Evolutionary conservation across 1,140 invertebrate genomes (phyloP).

Genomic region (Leptestheria dahalacensis): DNA sequence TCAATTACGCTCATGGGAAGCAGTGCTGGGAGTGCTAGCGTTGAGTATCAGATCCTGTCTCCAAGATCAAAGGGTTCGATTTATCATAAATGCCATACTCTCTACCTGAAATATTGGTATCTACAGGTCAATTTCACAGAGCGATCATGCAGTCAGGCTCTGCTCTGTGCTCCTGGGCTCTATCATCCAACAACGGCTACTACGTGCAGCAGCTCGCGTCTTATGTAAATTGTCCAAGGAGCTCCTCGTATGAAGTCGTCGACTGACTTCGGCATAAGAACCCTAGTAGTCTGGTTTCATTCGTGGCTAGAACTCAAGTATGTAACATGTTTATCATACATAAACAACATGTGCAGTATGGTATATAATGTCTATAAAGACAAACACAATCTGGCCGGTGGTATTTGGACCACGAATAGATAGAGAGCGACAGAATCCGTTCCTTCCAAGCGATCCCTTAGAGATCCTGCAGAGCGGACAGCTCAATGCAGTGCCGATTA

Average conservation of each 20-base stretch:
- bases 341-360: too few relatives aligned
- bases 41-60: slow-evolving; percentile 20
- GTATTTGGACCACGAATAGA: slow-evolving; percentile 13
- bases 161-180: slow-evolving; percentile 57
- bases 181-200: slow-evolving; percentile 40
- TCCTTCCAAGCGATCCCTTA: slow-evolving; percentile 41
- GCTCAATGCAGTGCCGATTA: slow-evolving; percentile 44
- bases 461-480: slow-evolving; percentile 38
- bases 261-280: slow-evolving; percentile 48
- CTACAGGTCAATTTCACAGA: slow-evolving; percentile 47
- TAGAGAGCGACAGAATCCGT: slow-evolving; percentile 36
- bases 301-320: too few relatives aligned
- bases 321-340: too few relatives aligned
- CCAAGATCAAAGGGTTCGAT: slow-evolving; percentile 13
- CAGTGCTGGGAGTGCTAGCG: slow-evolving; percentile 25
- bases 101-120: neutral
- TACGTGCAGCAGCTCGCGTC: slow-evolving; percentile 45
- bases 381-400: too few relatives aligned
- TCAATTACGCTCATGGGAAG: slow-evolving; percentile 16
- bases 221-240: slow-evolving; percentile 39
- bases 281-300: too few relatives aligned
- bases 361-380: too few relatives aligned
- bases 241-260: slow-evolving; percentile 38
- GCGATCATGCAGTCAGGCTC: slow-evolving; percentile 64
- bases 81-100: neutral